A percentile compares a stretch with the other conserved stretches of the same genome.
Conservation (phyloP, 2,888 invertebrate genomes). For the Sturmia bella region DNA sequence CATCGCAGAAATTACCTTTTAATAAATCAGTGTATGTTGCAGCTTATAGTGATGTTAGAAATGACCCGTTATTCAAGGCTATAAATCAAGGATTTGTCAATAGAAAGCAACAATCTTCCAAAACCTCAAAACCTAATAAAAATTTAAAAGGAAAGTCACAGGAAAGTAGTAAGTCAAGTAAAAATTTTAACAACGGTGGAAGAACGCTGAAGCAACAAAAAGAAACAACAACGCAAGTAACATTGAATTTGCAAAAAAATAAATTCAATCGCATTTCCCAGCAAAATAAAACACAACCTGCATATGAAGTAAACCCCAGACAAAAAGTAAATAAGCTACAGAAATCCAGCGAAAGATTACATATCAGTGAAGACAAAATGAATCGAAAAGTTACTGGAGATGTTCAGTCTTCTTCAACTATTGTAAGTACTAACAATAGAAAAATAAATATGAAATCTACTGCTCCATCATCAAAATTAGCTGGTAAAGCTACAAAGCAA, state of each 20-base stretch:
- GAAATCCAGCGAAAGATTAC: conserved; percentile 74
- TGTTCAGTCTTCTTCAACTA: conserved; percentile 63
- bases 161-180: conserved; percentile 71
- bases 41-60: conserved; percentile 57
- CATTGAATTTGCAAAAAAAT: conserved; percentile 74
- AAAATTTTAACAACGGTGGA: conserved; percentile 67
- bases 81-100: conserved; percentile 57
- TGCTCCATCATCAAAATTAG: conserved; percentile 69
- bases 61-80: conserved; percentile 73
- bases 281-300: conserved; percentile 65
- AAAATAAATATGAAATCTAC: conserved; percentile 38
- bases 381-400: conserved; percentile 76
- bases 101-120: conserved; percentile 65
- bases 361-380: conserved; percentile 73
- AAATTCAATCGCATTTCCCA: conserved; percentile 80
- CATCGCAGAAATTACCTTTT: conserved; percentile 72
- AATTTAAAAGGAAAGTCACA: conserved; percentile 71
- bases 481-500: conserved; percentile 81
- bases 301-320: conserved; percentile 69
- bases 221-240: conserved; percentile 67
- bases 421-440: conserved; percentile 19
- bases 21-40: conserved; percentile 76
- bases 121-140: conserved; percentile 70
- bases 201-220: conserved; percentile 71
- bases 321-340: conserved; percentile 61